Base-by-base conservation (phyloP, 2,888 invertebrate species). In the Scaptomyza polygonia region DNA sequence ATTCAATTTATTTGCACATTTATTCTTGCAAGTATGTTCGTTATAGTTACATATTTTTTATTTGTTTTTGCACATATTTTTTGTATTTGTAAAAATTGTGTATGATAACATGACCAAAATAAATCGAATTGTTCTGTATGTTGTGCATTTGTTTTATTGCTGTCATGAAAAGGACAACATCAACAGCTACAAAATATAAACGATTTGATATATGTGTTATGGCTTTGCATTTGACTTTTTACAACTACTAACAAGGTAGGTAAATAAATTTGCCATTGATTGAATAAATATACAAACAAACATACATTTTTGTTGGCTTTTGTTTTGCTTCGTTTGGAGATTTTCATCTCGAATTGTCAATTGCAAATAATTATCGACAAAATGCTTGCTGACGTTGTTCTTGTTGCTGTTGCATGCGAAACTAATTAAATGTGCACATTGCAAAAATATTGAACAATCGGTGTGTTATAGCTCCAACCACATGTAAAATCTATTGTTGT, bases 51-150 rank as follows among this genome's bases (percentile, higher is more conserved):
- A 2, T 21, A 29, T 9, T 14, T 32, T 14, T 18, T 27, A 30
- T 49, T 65, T 43, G 12, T 14, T 36, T 34, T 45, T 40, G 8
- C 16, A 18, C 14, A 34, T 12, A 2, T 25, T 30, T 18, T 36
- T 86, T 79, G n/a, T 86, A 69, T 79, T 72, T 67, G 67, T 58
- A 55, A 30, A 39, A 65, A 79, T n/a, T n/a, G n/a, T n/a, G n/a
- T n/a, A n/a, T n/a, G n/a, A n/a, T n/a, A n/a, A 83, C 72, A 57
- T 68, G 64, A 48, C 12, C n/a, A 39, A 9, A 16, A 39, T 3
- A 39, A 54, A 86, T 21, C 57, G 70, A 67, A 66, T 77, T 59
- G 62, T 48, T 67, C 54, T 63, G 67, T 62, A 61, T 86, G 62
- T 39, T 4, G 16, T 61, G 40, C 55, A 44, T 32, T 42, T 63